phyloP scores from a whole-genome alignment of 2,888 invertebrate species.

The Conchocele bisecta region DNA sequence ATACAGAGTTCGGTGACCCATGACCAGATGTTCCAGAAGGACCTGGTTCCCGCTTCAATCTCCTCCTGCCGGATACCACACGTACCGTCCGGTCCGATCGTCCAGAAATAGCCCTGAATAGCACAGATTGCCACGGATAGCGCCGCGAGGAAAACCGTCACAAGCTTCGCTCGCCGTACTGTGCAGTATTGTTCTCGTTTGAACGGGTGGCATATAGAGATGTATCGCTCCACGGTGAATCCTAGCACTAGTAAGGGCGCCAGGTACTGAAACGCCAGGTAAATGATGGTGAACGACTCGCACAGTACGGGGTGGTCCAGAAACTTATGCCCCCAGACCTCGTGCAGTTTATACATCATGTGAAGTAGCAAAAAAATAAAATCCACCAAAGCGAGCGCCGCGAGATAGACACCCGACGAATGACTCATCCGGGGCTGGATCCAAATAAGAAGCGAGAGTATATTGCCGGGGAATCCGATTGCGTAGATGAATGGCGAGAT shows the following conservation, averaged over 20 bases:
- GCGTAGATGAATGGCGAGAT: constrained; percentile 78
- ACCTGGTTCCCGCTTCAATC: constrained; percentile 62
- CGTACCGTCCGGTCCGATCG: constrained; percentile 55
- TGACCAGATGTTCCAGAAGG: constrained; percentile 79
- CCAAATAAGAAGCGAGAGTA: constrained; percentile 81
- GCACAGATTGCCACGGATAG: constrained; percentile 72
- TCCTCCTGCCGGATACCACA: constrained; percentile 71
- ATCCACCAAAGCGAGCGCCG: constrained; percentile 80
- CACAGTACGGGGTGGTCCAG: constrained; percentile 77
- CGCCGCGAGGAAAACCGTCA: constrained; percentile 69
- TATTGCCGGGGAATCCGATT: constrained; percentile 82
- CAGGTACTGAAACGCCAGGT: constrained; percentile 79
- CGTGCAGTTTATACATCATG: constrained; percentile 76
- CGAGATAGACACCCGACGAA: constrained; percentile 82
- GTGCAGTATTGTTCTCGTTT: constrained; percentile 79
- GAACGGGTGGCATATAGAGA: constrained; percentile 82
- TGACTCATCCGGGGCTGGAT: constrained; percentile 81
- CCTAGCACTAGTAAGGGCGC: constrained; percentile 80
- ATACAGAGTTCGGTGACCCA: constrained; percentile 79
- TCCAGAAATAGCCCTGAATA: constrained; percentile 81
- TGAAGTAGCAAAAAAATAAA: constrained; percentile 79
- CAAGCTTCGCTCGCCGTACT: constrained; percentile 73
- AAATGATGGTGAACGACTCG: constrained; percentile 78
- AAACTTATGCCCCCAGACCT: constrained; percentile 70
- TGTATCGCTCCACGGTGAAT: constrained; percentile 82